phyloP scores from a whole-genome alignment of 2,888 invertebrate genomes.

The Acronicta aceris region DNA sequence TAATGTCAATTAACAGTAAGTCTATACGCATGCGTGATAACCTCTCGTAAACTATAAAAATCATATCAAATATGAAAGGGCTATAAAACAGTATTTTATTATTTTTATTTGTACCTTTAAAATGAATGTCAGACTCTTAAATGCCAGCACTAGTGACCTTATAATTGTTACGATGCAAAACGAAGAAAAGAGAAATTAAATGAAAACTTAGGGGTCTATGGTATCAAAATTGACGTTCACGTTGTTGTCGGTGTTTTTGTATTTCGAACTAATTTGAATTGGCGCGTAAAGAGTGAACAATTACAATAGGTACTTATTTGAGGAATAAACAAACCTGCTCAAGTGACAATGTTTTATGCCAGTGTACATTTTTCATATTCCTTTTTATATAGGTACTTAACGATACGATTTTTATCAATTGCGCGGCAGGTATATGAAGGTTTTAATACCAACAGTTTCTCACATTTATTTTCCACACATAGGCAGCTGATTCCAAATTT shows the following conservation, averaged over 20 bases:
- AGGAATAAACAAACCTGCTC: not conserved
- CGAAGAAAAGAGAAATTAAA: slow-evolving; percentile 29
- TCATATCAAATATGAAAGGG: slow-evolving; percentile 46
- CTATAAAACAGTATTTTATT: slow-evolving; percentile 10
- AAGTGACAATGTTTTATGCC: not conserved
- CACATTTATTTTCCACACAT: slow-evolving; percentile 3
- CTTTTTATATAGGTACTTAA: too few relatives aligned
- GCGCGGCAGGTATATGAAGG: not conserved
- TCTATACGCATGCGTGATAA: slow-evolving; percentile 13
- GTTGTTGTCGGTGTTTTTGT: slow-evolving; percentile 6
- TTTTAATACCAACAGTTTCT: not conserved
- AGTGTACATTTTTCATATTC: not conserved
- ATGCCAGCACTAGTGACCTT: slow-evolving; percentile 43
- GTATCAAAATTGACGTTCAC: slow-evolving; percentile 11
- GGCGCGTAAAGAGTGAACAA: not conserved
- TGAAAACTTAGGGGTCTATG: slow-evolving; percentile 18
- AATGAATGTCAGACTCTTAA: slow-evolving; percentile 36
- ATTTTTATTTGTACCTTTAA: slow-evolving; percentile 31
- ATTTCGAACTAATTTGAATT: slow-evolving; percentile 13
- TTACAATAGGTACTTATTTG: not conserved
- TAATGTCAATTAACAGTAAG: not conserved
- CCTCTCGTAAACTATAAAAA: slow-evolving; percentile 32
- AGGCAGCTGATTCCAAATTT: slow-evolving; percentile 27
- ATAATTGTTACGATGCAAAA: slow-evolving; percentile 31
- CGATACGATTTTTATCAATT: not conserved